Conservation (phyloP, 2,797 vertebrate species). For the Crocodylus rhombifer region DNA sequence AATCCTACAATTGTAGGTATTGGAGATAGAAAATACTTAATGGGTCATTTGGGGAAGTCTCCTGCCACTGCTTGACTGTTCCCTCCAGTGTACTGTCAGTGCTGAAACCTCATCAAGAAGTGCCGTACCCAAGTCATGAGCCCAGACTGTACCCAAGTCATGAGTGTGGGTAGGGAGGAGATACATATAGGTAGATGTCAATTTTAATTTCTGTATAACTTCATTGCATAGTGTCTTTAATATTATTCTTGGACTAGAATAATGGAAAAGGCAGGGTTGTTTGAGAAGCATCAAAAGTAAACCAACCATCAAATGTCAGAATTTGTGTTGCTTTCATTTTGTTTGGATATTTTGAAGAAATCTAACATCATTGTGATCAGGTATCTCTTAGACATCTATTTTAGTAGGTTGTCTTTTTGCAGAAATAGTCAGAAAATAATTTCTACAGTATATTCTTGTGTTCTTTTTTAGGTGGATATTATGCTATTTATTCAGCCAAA, state of each 20-base stretch:
- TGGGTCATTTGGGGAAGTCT: conserved; percentile 52
- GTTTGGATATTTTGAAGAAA: not conserved
- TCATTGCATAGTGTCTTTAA: not conserved
- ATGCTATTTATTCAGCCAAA: not conserved
- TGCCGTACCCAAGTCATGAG: not conserved
- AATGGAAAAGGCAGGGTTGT: not conserved
- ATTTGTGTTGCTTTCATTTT: not conserved
- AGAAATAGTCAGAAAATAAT: not conserved
- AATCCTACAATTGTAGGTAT: not conserved
- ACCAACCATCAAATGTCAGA: not conserved
- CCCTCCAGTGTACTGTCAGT: conserved; percentile 20
- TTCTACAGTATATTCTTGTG: not conserved
- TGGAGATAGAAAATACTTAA: conserved; percentile 42
- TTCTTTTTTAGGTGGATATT: not conserved
- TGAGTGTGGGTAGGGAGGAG: not conserved
- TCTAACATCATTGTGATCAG: not conserved
- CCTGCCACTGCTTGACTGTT: conserved; percentile 53
- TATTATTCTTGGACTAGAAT: not conserved
- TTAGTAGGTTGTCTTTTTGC: not conserved
- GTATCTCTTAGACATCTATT: not conserved
- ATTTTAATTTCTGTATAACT: not conserved
- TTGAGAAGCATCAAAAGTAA: not conserved
- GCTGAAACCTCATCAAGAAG: not conserved
- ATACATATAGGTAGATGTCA: not conserved
- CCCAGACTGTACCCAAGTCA: not conserved